These are phyloP conservation scores for Channa argus DNA, from an alignment of 2,113 vertebrate species.

Conservation along the genomic window DNA sequence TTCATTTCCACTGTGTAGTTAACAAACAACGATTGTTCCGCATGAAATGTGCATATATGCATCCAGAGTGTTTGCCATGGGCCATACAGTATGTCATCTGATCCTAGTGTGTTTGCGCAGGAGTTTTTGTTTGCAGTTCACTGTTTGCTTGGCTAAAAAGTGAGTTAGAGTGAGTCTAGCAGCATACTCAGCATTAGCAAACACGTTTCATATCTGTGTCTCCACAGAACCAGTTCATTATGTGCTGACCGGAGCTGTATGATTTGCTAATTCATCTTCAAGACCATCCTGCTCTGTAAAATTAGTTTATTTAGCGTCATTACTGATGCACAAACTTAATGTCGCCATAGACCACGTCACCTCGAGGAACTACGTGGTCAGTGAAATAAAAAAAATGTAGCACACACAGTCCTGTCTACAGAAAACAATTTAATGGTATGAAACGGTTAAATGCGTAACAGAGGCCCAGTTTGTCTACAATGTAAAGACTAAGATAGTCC, in stretches of 20 bases:
- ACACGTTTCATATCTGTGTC: not conserved
- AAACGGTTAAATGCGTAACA: too few relatives aligned
- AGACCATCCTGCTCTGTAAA: not conserved
- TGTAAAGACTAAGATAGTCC: too few relatives aligned
- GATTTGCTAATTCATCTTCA: not conserved
- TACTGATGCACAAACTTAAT: not conserved
- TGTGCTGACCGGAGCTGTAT: not conserved
- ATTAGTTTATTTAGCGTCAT: not conserved
- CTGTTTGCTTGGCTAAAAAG: slow-evolving; percentile 16
- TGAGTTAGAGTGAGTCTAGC: not conserved
- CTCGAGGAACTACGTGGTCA: not conserved
- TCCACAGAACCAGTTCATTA: not conserved
- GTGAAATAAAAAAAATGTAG: too few relatives aligned
- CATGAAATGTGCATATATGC: slow-evolving; percentile 4
- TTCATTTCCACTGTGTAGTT: not conserved
- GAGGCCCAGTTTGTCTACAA: too few relatives aligned
- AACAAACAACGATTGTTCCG: slow-evolving; percentile 1
- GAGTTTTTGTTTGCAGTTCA: slow-evolving; percentile 26
- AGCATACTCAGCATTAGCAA: not conserved
- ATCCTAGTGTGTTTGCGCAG: slow-evolving; percentile 31
- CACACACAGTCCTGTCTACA: too few relatives aligned
- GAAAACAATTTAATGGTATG: too few relatives aligned
- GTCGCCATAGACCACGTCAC: not conserved
- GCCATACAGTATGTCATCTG: slow-evolving; percentile 17
- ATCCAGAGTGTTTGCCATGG: slow-evolving; percentile 10